Percentiles rank a stretch among this genome's conserved stretches.
Conservation (phyloP, 2,113 vertebrate genomes). For the Pluvianellus socialis region DNA sequence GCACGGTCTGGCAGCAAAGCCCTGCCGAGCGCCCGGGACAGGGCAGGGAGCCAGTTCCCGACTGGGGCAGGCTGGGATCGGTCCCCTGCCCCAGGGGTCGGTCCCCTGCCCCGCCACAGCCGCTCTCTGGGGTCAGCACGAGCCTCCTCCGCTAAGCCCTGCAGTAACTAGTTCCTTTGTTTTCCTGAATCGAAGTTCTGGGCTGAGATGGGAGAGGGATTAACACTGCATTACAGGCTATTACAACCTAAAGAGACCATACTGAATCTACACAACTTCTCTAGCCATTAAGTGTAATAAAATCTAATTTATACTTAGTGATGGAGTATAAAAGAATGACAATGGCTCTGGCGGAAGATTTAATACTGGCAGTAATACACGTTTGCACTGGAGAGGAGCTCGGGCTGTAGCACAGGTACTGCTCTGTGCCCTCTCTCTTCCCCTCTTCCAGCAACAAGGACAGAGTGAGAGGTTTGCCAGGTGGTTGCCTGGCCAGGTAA, state of each 20-base stretch:
- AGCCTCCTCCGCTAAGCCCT: background rate
- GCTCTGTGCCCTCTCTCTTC: background rate
- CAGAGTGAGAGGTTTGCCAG: background rate
- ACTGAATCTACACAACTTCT: background rate
- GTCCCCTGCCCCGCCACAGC: background rate
- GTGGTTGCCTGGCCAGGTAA: background rate
- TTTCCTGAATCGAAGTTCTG: background rate
- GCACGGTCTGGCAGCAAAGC: background rate
- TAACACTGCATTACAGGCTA: background rate
- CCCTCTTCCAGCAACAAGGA: background rate
- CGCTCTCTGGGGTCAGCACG: accelerated
- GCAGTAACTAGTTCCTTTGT: background rate
- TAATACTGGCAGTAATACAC: background rate
- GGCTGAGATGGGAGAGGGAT: background rate
- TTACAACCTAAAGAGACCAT: background rate
- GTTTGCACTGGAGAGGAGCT: background rate
- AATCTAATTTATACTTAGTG: background rate
- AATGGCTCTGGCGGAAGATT: background rate
- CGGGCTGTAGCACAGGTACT: background rate
- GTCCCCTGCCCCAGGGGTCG: too few relatives aligned
- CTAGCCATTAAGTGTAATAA: background rate
- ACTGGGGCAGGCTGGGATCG: accelerated
- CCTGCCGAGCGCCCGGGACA: accelerated
- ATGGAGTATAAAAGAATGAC: background rate
- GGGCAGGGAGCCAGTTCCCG: too few relatives aligned